Evolutionary conservation across 2,888 invertebrate genomes (phyloP).

Genomic region (Palloptera scutellata): DNA sequence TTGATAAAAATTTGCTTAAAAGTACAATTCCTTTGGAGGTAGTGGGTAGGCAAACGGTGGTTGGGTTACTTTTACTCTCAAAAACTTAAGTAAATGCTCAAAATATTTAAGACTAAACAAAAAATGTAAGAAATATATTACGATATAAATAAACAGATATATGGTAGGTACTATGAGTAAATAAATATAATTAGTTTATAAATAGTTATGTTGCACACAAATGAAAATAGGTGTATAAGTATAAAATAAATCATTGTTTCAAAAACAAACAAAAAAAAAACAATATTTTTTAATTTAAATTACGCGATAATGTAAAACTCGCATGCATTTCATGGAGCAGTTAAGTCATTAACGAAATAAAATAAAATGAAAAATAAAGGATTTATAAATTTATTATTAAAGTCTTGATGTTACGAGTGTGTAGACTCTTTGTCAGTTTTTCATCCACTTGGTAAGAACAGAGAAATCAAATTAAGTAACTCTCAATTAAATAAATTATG

Average conservation of each 20-base stretch:
- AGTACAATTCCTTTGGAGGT: slow-evolving; percentile 21
- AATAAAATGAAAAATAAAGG: neutral
- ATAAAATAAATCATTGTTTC: no score
- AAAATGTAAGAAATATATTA: neutral
- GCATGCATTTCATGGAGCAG: neutral
- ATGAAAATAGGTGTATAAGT: no score
- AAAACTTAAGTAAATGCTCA: neutral
- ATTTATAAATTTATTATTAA: neutral
- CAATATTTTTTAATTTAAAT: neutral
- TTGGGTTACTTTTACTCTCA: slow-evolving; percentile 36
- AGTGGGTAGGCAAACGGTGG: slow-evolving; percentile 43
- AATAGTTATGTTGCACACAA: no score
- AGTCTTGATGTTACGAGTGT: neutral
- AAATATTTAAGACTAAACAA: no score
- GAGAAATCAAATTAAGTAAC: slow-evolving; percentile 9
- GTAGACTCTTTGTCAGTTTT: neutral
- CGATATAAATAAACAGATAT: neutral
- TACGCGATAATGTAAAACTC: neutral
- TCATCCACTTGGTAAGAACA: neutral
- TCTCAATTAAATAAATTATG: slow-evolving; percentile 41
- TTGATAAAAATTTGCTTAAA: no score
- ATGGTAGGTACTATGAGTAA: slow-evolving; percentile 1
- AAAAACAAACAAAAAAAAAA: no score
- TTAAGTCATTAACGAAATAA: neutral
- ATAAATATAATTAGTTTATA: neutral